Base-by-base conservation (phyloP, 2,113 vertebrate genomes). In the Cygnus atratus region DNA sequence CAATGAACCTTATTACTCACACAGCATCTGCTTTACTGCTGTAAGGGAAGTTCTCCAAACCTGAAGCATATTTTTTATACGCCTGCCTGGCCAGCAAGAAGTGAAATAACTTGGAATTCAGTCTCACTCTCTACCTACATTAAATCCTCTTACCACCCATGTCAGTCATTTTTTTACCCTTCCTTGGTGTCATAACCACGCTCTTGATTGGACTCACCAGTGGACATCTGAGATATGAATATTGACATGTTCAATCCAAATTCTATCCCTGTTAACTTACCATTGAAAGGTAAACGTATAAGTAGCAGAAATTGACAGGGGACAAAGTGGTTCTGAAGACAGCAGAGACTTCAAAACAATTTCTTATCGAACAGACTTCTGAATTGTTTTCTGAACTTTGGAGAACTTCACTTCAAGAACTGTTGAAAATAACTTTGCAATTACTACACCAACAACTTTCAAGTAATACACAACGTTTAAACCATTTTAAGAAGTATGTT, bases 81-180 rank as follows among this genome's bases (percentile, higher is more conserved):
- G 21, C 22, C 26, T 13, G 28, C 28, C 52, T 39, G 44, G 6
- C 31, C 67, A 63, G 41, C 54, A n/a, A 76, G 24, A n/a, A 76
- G 24, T 10, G 25, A 83, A 82, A 54, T 6, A 68, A 6, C 6
- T 39, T 4, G 3, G 44, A 61, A 61, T 43, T 50, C 35, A 72
- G 31, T 28, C 58, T 68, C 22, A 11, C 50, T 72, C 6, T 9
- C 19, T 9, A 20, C 41, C 15, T 18, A 6, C 44, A 41, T 13
- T 33, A 65, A 31, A 71, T 10, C n/a, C 52, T 55, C 26, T 43
- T 43, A 10, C 10, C 8, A 16, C 13, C 10, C 2, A 0, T 2
- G 9, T 24, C 46, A 62, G 9, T 6, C 9, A 6, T 8, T 33
- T 37, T 22, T n/a, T 21, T 6, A 37, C 61, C 5, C 13, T 58